These are phyloP conservation scores for Boloria selene DNA, from an alignment of 2,888 invertebrate genomes.

Conservation along the genomic window DNA sequence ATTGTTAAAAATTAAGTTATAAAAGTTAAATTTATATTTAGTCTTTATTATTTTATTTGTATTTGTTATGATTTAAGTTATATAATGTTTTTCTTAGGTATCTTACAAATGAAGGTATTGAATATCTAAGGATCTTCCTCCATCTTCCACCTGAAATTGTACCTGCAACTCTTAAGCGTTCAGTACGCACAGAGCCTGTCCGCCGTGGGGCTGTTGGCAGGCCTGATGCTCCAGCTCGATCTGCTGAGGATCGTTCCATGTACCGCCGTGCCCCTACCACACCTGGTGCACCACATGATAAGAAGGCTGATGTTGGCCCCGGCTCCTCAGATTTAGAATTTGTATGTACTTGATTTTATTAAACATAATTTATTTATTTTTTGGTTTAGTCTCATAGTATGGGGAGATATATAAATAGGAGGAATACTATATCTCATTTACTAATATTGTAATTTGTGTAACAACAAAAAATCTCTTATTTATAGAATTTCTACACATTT, in stretches of 20 bases:
- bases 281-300: constrained; percentile 87
- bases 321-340: constrained; percentile 97
- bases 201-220: constrained; percentile 88
- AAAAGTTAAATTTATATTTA: too few species aligned
- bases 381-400: too few species aligned
- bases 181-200: constrained; percentile 91
- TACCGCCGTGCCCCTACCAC: constrained; percentile 89
- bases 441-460: neutral
- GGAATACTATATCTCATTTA: too few species aligned
- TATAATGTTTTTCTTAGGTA: constrained; percentile 80
- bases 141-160: constrained; percentile 99
- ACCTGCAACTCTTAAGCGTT: constrained; percentile 97
- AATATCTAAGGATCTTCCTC: constrained; percentile 96
- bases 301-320: constrained; percentile 98
- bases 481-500: neutral
- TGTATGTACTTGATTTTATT: constrained; percentile 67
- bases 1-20: too few species aligned
- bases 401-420: too few species aligned
- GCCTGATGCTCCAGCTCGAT: constrained; percentile 87
- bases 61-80: neutral
- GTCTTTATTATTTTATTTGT: too few species aligned
- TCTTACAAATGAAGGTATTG: constrained; percentile 98
- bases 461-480: neutral
- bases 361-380: neutral
- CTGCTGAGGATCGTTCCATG: constrained; percentile 91